Conservation (phyloP, 1,140 invertebrate genomes). For the Steinernema khuongi region DNA sequence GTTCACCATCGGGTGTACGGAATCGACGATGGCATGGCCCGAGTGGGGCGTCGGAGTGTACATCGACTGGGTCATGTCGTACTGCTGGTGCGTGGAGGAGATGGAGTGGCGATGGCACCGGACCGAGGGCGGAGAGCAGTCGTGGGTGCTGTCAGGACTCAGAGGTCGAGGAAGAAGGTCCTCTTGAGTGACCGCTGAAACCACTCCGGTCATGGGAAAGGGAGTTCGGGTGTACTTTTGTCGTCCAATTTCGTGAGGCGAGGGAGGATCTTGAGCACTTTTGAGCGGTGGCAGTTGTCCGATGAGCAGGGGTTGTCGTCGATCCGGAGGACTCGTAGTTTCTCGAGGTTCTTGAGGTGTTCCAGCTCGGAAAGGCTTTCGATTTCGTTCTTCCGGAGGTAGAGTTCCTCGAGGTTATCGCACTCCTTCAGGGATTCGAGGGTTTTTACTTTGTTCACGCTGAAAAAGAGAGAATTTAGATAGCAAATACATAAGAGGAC, state of each 20-base stretch:
- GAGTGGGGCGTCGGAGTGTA: background rate
- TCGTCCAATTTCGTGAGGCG: slow-evolving; percentile 42
- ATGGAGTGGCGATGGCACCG: background rate
- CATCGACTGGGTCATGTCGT: slow-evolving; percentile 19
- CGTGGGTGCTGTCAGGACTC: background rate
- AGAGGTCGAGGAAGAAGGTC: slow-evolving; percentile 20
- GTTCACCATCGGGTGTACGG: background rate
- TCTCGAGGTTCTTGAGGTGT: slow-evolving; percentile 31
- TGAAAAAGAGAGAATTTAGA: slow-evolving; percentile 25
- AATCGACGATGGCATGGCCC: background rate
- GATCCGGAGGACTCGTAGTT: slow-evolving; percentile 39
- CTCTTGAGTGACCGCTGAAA: slow-evolving; percentile 30
- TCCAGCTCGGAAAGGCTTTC: slow-evolving; percentile 35
- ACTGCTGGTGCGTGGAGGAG: slow-evolving; percentile 4
- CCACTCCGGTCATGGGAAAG: too few relatives aligned
- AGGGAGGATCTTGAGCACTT: slow-evolving; percentile 35
- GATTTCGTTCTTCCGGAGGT: slow-evolving; percentile 40
- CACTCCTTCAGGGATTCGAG: slow-evolving; percentile 39
- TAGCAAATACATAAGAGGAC: too few relatives aligned
- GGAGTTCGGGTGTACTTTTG: too few relatives aligned
- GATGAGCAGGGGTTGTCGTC: slow-evolving; percentile 45
- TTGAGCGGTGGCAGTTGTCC: slow-evolving; percentile 32
- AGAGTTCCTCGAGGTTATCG: slow-evolving; percentile 40
- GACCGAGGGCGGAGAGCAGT: background rate
- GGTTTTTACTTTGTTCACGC: slow-evolving; percentile 35